Base-by-base conservation (phyloP, 1,140 invertebrate species). In the Aphelinus certus region DNA sequence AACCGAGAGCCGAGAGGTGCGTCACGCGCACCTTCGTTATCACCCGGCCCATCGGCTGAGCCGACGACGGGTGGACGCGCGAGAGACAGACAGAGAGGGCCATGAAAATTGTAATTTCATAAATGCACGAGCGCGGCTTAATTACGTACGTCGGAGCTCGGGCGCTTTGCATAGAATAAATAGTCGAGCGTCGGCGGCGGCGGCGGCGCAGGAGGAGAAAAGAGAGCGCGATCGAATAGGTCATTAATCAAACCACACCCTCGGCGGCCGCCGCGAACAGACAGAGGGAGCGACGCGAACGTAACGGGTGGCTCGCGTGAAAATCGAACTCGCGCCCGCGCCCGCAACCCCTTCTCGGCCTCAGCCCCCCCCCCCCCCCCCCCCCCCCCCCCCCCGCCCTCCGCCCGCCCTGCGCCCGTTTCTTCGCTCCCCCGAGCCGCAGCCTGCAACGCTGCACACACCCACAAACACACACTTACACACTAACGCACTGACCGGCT, bases 181-280 rank as follows among this genome's bases (percentile, higher is more conserved):
- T 72, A 65, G 62, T 64, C 45, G 26, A 26, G 26, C 26, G 26
- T 26, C 71, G 3, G 60, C 49, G 10, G 43, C n/a, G 42, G 49
- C 45, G 57, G 67, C 62, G n/a, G 62, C 55, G 64, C 26, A 55
- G 72, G 57, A 74, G 70, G 78, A 78, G 69, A 76, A 77, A 79
- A 79, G 79, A 81, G 80, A 49, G 71, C 58, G 63, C 74, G 69
- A 85, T 86, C 85, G 84, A 87, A 86, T 84, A 84, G 85, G 84
- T 87, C 86, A 86, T 87, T 87, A 88, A 88, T 88, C 86, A 88
- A 87, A 86, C 86, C 85, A 83, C 85, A 88, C 86, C 85, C 86
- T 86, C 81, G 84, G 51, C 45, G 26, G 55, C 55, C 49, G 47
- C 7, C 55, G 53, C 42, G 53, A 57, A 47, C 1, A 10, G 75